These are phyloP conservation scores for Xestia ashworthii DNA, from an alignment of 2,888 invertebrate species.

Conservation along the genomic window DNA sequence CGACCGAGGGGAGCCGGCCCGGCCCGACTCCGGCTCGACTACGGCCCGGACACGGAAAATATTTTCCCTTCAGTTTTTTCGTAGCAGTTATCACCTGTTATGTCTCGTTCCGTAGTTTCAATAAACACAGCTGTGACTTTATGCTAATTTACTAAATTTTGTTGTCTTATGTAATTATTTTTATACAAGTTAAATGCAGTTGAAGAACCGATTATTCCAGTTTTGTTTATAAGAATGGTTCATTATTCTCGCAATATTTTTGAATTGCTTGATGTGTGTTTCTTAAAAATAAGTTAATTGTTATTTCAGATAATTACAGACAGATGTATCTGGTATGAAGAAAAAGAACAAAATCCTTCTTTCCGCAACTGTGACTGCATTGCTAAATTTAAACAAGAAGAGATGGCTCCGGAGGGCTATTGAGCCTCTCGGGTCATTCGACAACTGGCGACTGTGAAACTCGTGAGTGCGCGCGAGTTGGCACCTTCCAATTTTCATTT, in stretches of 20 bases:
- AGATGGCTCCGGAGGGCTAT: conserved; percentile 69
- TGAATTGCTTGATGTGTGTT: neutral
- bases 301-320: neutral
- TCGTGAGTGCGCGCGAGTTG: no score
- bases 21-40: conserved; percentile 25
- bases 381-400: conserved; percentile 70
- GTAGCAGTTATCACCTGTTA: conserved; percentile 48
- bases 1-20: conserved; percentile 54
- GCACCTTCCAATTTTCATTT: no score
- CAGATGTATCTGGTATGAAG: neutral
- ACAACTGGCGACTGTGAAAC: no score
- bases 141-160: conserved; percentile 33
- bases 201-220: conserved; percentile 1
- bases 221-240: neutral
- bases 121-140: conserved; percentile 46
- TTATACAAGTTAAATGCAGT: neutral
- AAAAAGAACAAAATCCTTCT: conserved; percentile 9
- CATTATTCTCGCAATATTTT: neutral
- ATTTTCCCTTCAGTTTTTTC: conserved; percentile 53
- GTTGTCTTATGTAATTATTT: conserved; percentile 16
- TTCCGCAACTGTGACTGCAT: conserved; percentile 37
- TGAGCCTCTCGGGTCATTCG: no score
- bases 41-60: conserved; percentile 48
- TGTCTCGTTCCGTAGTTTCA: conserved; percentile 21
- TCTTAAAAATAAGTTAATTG: neutral